Conservation (phyloP, 2,113 vertebrate genomes). For the Amia ocellicauda region DNA sequence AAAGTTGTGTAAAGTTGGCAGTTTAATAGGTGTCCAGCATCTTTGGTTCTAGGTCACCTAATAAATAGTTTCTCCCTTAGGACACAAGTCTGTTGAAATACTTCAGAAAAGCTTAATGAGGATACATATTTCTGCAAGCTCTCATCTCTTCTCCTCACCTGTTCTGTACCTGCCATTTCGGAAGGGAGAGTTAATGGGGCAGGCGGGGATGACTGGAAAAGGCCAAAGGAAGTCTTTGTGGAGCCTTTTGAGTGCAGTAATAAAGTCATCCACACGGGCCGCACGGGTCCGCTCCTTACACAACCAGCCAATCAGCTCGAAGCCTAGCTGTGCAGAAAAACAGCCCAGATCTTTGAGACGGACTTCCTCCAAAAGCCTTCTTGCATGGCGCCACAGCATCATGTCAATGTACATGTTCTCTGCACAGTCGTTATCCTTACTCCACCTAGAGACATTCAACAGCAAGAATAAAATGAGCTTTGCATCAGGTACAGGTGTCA, state of each 20-base stretch:
- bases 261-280: conserved; percentile 86
- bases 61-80: too few species aligned
- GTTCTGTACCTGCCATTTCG: conserved; percentile 86
- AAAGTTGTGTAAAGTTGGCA: too few species aligned
- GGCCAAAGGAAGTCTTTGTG: conserved; percentile 97
- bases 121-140: too few species aligned
- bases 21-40: too few species aligned
- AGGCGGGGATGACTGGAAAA: conserved; percentile 82
- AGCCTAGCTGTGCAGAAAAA: conserved; percentile 92
- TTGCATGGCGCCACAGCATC: conserved; percentile 96
- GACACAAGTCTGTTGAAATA: too few species aligned
- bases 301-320: conserved; percentile 93
- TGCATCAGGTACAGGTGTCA: too few species aligned
- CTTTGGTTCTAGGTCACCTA: too few species aligned
- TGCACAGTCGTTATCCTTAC: conserved; percentile 79
- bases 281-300: conserved; percentile 87
- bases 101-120: too few species aligned
- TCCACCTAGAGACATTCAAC: conserved; percentile 55
- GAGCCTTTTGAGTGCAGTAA: conserved; percentile 83
- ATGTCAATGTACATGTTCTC: conserved; percentile 98
- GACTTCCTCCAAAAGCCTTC: conserved; percentile 88
- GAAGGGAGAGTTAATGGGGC: conserved; percentile 82
- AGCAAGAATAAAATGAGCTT: background rate
- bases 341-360: conserved; percentile 90
- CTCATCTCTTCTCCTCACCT: conserved; percentile 57